Evolutionary conservation across 2,797 vertebrate species (phyloP), one percentile per base, ranked within the genome.

Genomic region (Lutjanus campechanus): DNA sequence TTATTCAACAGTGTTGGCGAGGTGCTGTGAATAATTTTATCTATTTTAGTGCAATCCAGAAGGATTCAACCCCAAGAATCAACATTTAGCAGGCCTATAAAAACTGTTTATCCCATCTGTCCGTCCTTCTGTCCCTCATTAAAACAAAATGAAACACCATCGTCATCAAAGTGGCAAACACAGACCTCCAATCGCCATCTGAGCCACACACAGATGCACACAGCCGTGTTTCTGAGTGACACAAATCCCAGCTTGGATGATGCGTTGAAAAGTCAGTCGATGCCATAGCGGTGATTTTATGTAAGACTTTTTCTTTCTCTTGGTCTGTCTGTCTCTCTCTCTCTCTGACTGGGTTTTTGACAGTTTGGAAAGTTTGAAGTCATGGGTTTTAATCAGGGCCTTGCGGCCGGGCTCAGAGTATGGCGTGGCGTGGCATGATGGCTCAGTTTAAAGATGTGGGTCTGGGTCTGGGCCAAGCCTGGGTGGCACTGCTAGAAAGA

Each of bases 321-420:
- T 58, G 55, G 36, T 76, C 47, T 86, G 56, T 84, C 59, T 51
- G 25, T 76, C 47, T 71, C 59, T 64, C 55, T 56, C 69, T 67
- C 65, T 70, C 68, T 69, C 64, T 88, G 80, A 86, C 79, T 91
- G 85, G 73, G 46, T 77, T 86, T 92, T 89, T 92, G 91, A 93
- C 91, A 91, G 90, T 93, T 95, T 92, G 95, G 95, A 96, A 96
- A 96, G 93, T 96, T 94, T 95, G 95, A 96, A 95, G 95, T 96
- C 95, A 96, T 95, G 94, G 94, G 87, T 95, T 95, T 95, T 95
- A 96, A 95, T 95, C 93, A 94, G 92, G 91, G 88, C 89, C 91
- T 87, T 94, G 90, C 69, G 94, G 93, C 88, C 60, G 80, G 88
- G 88, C 90, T 83, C 88, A 15, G 86, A 92, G 85, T 89, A 87